Base-by-base conservation (phyloP, 2,113 vertebrate genomes). In the Gnathonemus longibarbis region DNA sequence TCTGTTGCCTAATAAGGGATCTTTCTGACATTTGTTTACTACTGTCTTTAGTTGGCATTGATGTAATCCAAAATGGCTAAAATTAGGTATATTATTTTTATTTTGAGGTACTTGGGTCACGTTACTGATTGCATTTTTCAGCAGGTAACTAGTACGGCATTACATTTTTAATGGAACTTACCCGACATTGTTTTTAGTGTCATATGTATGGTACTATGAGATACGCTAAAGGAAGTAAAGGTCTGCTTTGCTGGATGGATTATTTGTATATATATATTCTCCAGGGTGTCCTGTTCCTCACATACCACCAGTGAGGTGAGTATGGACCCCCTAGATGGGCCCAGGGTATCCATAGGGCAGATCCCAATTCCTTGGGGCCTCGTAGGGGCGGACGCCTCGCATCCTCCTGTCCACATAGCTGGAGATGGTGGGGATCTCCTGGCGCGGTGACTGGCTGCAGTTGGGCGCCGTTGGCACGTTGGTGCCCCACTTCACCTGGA, bases 381-480 rank as follows among this genome's bases (percentile, higher is more conserved):
- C 91, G 17, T 94, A 93, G 0, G 94, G 96, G 88, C 95, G 92
- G 84, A 95, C 94, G 77, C 92, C 92, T n/a, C 94, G 92, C 88
- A 95, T 96, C 89, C 92, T 95, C 88, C 94, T 96, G 93, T 99
- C 98, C 0, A 98, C 97, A 0, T 97, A 97, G 90, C 97, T 97
- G 83, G 98, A 99, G 27, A 99, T 96, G 0, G 98, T 99, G 39
- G 98, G 98, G 90, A 99, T 98, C 94, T 99, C 98, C 0, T 98
- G 96, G 90, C 96, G 96, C 80, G 91, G 92, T 0, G 91, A 21
- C 27, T 92, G 88, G 48, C 91, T 84, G 53, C 94, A 92, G 84
- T 62, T 86, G 4, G 94, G 89, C 31, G 92, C 90, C 0, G 85
- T 91, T 3, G 93, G 90, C 3, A 91, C 92, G 62, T 90, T 88